Conservation (phyloP, 2,113 vertebrate species). For the Phasianus colchicus region DNA sequence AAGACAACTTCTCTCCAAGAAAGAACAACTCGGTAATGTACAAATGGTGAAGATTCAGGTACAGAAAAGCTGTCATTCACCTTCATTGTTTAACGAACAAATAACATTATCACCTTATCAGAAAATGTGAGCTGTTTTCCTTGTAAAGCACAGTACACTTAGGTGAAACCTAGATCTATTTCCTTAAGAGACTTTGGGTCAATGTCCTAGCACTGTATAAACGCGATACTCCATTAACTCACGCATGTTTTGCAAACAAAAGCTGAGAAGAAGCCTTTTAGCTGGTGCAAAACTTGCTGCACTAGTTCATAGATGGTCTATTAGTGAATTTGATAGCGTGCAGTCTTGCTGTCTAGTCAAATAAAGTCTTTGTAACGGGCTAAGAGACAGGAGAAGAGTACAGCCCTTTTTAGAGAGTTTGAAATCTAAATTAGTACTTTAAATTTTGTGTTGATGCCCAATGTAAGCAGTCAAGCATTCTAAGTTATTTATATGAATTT, state of each 20-base stretch:
- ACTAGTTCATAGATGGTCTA: constrained; percentile 13
- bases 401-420: not conserved
- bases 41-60: not conserved
- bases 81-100: constrained; percentile 53
- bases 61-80: not conserved
- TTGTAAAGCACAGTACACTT: not conserved
- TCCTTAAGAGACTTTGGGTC: constrained; percentile 36
- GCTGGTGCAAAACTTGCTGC: constrained; percentile 18
- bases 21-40: not conserved
- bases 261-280: constrained; percentile 53
- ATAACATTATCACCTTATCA: not conserved
- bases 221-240: constrained; percentile 68
- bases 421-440: not conserved
- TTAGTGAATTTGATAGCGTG: constrained; percentile 45
- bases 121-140: not conserved
- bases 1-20: constrained; percentile 19
- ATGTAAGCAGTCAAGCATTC: not conserved
- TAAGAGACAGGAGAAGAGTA: not conserved
- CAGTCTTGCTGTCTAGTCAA: constrained; percentile 5
- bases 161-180: constrained; percentile 16
- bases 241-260: constrained; percentile 73
- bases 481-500: too few relatives aligned
- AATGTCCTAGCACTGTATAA: constrained; percentile 43
- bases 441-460: not conserved
- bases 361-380: constrained; percentile 34